phyloP scores from a whole-genome alignment of 2,797 vertebrate genomes.

The Loriculus beryllinus region DNA sequence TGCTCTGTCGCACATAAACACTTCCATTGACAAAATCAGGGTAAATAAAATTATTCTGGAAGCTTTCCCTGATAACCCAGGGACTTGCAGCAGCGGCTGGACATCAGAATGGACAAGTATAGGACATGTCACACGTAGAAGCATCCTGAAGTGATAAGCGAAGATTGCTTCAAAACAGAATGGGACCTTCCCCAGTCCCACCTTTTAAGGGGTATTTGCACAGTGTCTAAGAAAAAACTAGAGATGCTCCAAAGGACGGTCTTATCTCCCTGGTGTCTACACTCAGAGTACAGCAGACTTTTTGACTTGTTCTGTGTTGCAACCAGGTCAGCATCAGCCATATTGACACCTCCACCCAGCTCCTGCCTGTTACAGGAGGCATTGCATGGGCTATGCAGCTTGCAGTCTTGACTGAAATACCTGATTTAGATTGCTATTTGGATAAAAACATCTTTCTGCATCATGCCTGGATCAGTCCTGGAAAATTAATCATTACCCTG shows the following conservation, averaged over 20 bases:
- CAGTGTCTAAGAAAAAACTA: not conserved
- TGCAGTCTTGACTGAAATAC: not conserved
- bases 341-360: not conserved
- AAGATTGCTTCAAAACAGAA: not conserved
- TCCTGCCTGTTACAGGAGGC: fast-evolving
- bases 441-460: not conserved
- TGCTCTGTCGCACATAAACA: not conserved
- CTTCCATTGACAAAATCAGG: not conserved
- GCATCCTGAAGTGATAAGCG: not conserved
- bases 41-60: not conserved
- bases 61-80: not conserved
- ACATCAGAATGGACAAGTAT: not conserved
- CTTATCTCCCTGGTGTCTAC: not conserved
- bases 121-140: not conserved
- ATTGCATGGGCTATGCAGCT: not conserved
- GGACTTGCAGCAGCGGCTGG: not conserved
- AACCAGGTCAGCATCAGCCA: not conserved
- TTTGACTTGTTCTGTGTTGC: not conserved
- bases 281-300: not conserved
- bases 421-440: not conserved
- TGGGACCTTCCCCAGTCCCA: not conserved
- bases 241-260: not conserved
- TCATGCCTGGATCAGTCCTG: not conserved
- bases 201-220: not conserved
- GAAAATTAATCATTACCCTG: not conserved